Conservation (phyloP, 2,888 invertebrate species). For the Ametastegia equiseti region DNA sequence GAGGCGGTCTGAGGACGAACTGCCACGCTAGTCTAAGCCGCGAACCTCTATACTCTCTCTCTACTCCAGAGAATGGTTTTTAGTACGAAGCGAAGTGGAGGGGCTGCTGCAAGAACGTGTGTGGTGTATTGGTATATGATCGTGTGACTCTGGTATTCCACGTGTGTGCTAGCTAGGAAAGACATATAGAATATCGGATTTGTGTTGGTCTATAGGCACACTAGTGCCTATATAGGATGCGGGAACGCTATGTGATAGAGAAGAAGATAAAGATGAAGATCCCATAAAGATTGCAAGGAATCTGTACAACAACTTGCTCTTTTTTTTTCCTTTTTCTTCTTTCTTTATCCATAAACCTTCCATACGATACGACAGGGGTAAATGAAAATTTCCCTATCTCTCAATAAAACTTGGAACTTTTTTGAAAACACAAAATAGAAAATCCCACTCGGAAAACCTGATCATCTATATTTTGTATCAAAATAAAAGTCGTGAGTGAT, state of each 20-base stretch:
- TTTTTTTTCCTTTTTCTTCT: no score
- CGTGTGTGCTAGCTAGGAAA: no score
- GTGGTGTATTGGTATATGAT: background rate
- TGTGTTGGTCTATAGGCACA: background rate
- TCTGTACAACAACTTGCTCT: background rate
- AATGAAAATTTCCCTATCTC: no score
- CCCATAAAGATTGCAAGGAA: conserved; percentile 8
- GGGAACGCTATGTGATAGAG: background rate
- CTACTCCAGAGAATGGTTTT: conserved; percentile 15
- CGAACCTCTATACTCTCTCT: conserved; percentile 37
- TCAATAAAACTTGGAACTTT: no score
- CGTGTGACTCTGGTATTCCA: conserved; percentile 38
- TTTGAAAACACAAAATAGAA: no score
- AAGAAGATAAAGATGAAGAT: background rate
- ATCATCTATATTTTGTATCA: no score
- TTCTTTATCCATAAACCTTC: no score
- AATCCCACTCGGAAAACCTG: no score
- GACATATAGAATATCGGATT: no score
- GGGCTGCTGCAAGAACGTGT: conserved; percentile 28
- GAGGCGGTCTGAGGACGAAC: conserved; percentile 45
- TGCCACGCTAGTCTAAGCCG: conserved; percentile 41
- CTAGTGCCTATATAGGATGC: background rate
- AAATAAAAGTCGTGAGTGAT: no score
- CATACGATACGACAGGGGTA: no score
- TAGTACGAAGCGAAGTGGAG: background rate